Evolutionary conservation across 2,113 vertebrate species (phyloP).

Genomic region (Pavo muticus): DNA sequence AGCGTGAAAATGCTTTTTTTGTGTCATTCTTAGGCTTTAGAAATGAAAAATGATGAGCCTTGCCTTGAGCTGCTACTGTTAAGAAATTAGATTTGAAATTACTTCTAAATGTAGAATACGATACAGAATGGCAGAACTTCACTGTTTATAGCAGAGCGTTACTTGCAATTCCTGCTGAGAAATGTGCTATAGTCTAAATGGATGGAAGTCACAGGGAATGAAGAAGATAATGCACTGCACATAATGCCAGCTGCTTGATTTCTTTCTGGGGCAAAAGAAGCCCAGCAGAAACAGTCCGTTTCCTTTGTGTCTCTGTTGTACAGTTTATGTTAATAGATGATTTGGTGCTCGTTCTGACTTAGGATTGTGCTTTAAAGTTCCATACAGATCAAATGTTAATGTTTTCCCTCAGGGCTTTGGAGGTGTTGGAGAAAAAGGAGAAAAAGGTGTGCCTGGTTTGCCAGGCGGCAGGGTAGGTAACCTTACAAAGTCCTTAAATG

Average conservation of each 20-base stretch:
- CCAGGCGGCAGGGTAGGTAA: constrained; percentile 89
- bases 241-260: not conserved
- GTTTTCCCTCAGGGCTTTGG: constrained; percentile 80
- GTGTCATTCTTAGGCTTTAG: not conserved
- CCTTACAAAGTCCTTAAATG: not conserved
- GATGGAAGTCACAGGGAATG: not conserved
- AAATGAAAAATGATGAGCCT: not conserved
- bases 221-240: not conserved
- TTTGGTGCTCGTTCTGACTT: not conserved
- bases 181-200: not conserved
- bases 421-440: constrained; percentile 84
- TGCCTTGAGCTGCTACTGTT: not conserved
- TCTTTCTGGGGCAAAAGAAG: not conserved
- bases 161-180: not conserved
- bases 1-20: not conserved
- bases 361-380: not conserved
- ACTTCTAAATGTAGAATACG: not conserved
- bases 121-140: not conserved
- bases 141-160: not conserved
- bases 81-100: not conserved
- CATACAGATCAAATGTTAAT: not conserved
- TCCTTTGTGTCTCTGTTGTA: not conserved
- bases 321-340: not conserved
- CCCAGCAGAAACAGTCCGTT: not conserved
- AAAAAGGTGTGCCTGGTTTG: constrained; percentile 91